These are phyloP conservation scores for Vulpes lagopus DNA, from an alignment of 2,113 vertebrate genomes.

Conservation along the genomic window DNA sequence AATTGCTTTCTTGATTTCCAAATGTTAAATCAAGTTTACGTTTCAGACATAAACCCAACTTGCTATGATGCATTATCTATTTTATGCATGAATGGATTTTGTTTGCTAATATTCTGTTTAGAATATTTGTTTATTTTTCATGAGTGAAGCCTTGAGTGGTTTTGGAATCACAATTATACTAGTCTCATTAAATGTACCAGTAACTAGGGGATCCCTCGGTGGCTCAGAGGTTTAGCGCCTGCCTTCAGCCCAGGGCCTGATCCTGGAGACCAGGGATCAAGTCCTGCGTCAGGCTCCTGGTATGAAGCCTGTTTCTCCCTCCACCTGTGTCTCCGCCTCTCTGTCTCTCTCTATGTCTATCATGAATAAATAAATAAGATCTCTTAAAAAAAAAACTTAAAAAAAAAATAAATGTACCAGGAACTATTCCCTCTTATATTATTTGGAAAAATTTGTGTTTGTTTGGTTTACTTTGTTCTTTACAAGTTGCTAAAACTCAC, in stretches of 20 bases:
- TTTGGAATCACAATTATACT: constrained; percentile 18
- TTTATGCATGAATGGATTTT: neutral
- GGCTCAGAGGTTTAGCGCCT: no score
- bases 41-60: neutral
- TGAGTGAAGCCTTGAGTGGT: neutral
- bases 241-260: no score
- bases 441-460: neutral
- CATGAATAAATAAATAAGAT: no score
- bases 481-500: neutral
- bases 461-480: neutral
- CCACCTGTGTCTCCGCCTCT: no score
- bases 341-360: no score
- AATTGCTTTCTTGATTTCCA: neutral
- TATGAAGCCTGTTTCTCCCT: no score
- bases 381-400: no score
- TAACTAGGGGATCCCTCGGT: neutral
- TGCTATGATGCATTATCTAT: neutral
- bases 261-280: no score
- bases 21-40: neutral
- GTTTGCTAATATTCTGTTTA: neutral
- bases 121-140: neutral
- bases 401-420: neutral
- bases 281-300: no score
- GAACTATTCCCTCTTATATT: neutral
- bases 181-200: neutral